phyloP scores from a whole-genome alignment of 1,140 invertebrate species.

The Zeugodacus cucurbitae region DNA sequence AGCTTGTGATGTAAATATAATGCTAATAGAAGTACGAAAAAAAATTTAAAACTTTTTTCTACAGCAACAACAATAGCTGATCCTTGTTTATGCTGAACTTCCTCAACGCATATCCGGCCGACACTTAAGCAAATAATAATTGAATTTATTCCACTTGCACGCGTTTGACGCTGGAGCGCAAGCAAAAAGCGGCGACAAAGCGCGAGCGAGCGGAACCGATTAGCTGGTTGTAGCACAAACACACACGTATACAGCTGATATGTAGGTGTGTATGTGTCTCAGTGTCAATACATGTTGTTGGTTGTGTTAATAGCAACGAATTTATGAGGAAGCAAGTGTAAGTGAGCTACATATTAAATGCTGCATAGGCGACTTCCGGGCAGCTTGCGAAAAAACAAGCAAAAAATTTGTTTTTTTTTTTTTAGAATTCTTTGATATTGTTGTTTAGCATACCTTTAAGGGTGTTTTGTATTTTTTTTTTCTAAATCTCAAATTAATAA shows the following conservation, averaged over 20 bases:
- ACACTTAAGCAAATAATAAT: conserved; percentile 17
- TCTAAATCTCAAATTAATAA: too few relatives aligned
- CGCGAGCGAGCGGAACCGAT: conserved; percentile 18
- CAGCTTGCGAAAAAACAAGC: not conserved
- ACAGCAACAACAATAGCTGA: not conserved
- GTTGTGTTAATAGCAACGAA: not conserved
- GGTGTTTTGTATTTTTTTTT: too few relatives aligned
- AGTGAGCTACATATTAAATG: conserved; percentile 28
- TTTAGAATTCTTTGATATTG: not conserved
- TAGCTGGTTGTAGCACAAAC: not conserved
- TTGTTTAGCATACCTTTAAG: too few relatives aligned
- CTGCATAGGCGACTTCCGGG: not conserved
- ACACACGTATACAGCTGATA: not conserved
- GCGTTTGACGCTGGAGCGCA: not conserved
- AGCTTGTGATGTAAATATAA: not conserved
- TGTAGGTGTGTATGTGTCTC: not conserved
- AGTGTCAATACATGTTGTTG: not conserved
- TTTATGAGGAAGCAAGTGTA: conserved; percentile 16
- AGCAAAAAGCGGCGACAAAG: not conserved
- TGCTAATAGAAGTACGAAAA: not conserved
- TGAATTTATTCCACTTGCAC: conserved; percentile 37
- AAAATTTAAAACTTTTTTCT: not conserved
- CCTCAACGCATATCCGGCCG: not conserved
- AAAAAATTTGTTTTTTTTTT: too few relatives aligned
- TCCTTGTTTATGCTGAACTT: not conserved